Percentiles rank a stretch among this genome's conserved stretches.
Conservation (phyloP, 1,140 invertebrate genomes). For the Papilio aristodemus region DNA sequence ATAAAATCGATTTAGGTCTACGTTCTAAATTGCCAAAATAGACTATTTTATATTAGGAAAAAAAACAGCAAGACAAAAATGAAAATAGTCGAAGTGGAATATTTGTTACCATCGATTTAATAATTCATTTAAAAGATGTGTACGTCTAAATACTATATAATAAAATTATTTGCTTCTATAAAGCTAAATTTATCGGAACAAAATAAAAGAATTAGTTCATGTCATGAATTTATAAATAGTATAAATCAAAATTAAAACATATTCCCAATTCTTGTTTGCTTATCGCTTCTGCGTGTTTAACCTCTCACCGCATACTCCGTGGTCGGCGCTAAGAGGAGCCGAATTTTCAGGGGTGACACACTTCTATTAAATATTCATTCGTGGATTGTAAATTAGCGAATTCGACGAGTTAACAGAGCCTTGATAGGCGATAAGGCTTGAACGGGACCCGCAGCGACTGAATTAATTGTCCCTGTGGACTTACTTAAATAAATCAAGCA, state of each 20-base stretch:
- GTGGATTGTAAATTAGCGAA: constrained; percentile 72
- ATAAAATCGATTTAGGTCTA: too few relatives aligned
- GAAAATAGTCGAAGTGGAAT: too few relatives aligned
- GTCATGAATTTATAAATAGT: too few relatives aligned
- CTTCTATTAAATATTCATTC: constrained; percentile 72
- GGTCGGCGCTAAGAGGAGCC: constrained; percentile 50
- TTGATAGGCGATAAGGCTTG: constrained; percentile 47
- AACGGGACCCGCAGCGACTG: constrained; percentile 41
- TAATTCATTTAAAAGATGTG: too few relatives aligned
- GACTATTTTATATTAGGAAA: too few relatives aligned
- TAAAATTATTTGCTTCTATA: too few relatives aligned
- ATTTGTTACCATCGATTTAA: too few relatives aligned
- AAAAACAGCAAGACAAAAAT: not conserved
- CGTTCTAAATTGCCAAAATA: too few relatives aligned
- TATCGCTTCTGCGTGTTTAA: constrained; percentile 38
- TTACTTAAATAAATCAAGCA: constrained; percentile 8
- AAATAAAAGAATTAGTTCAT: too few relatives aligned
- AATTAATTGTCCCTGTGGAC: constrained; percentile 33
- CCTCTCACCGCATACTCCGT: constrained; percentile 49
- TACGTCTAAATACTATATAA: too few relatives aligned
- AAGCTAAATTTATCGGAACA: too few relatives aligned
- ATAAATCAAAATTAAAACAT: too few relatives aligned
- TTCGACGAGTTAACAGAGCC: constrained; percentile 51
- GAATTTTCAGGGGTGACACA: constrained; percentile 75
- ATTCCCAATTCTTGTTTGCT: constrained; percentile 13